phyloP scores from a whole-genome alignment of 2,888 invertebrate genomes.

The Lysandra coridon region DNA sequence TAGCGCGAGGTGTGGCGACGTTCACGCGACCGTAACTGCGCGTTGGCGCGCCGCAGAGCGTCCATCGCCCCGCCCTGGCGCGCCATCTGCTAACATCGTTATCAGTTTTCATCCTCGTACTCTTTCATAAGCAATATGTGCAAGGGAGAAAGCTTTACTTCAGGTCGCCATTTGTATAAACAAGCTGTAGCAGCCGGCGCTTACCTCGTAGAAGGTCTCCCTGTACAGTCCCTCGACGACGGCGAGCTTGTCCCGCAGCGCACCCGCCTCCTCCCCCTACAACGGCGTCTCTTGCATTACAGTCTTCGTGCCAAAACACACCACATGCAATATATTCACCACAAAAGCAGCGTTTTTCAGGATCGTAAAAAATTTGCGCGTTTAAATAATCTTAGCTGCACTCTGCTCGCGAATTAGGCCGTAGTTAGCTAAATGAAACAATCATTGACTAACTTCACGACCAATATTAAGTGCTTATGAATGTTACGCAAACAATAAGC shows the following conservation, averaged over 20 bases:
- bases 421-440: too few species aligned
- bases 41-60: conserved; percentile 57
- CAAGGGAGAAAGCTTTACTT: background rate
- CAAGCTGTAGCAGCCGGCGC: background rate
- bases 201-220: conserved; percentile 72
- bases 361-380: too few species aligned
- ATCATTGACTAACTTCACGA: too few species aligned
- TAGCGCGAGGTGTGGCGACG: conserved; percentile 33
- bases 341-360: background rate
- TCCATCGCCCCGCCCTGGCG: conserved; percentile 69
- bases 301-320: conserved; percentile 1
- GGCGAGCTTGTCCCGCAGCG: conserved; percentile 59
- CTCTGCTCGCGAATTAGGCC: too few species aligned
- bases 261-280: conserved; percentile 53
- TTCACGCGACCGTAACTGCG: conserved; percentile 60
- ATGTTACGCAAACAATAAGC: too few species aligned
- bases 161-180: background rate
- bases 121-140: background rate
- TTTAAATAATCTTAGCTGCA: too few species aligned
- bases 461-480: too few species aligned
- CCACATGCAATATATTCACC: background rate
- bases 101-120: background rate
- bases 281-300: conserved; percentile 38
- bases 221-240: conserved; percentile 68
- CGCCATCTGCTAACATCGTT: conserved; percentile 53